phyloP scores from a whole-genome alignment of 53 echinoderm and acorn worm genomes.

The Luidia sarsii region DNA sequence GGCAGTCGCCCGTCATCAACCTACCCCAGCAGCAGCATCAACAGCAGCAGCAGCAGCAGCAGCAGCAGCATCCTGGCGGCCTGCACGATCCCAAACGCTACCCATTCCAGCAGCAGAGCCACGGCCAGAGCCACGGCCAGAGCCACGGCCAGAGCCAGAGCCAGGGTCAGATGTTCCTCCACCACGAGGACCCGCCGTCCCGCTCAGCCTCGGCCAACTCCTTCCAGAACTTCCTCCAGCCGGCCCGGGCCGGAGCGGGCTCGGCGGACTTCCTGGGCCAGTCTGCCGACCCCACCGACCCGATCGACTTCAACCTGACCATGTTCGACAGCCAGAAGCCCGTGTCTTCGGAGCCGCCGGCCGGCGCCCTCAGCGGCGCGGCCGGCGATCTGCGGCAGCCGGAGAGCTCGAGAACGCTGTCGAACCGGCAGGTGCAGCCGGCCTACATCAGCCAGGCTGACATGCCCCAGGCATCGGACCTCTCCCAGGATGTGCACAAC shows the following conservation, averaged over 20 bases:
- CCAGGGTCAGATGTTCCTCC: conserved; percentile 37
- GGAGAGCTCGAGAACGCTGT: conserved; percentile 14
- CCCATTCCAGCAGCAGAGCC: conserved; percentile 34
- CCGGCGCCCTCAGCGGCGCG: background rate
- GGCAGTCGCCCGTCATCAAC: conserved; percentile 36
- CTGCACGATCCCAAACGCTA: conserved; percentile 41
- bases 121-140: conserved; percentile 16
- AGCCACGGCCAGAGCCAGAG: conserved; percentile 12
- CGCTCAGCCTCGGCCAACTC: conserved; percentile 23
- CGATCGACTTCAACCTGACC: conserved; percentile 43
- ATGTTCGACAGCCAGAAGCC: conserved; percentile 50
- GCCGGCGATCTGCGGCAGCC: conserved; percentile 12
- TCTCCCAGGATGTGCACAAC: conserved; percentile 31
- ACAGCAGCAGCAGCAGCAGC: conserved; percentile 33
- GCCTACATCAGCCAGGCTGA: conserved; percentile 40
- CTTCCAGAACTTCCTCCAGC: conserved; percentile 44
- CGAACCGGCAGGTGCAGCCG: conserved; percentile 32
- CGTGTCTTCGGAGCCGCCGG: background rate
- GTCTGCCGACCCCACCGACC: conserved; percentile 25
- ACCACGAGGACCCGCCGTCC: conserved; percentile 23
- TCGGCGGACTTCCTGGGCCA: conserved; percentile 35
- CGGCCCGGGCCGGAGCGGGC: conserved; percentile 8
- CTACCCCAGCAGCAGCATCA: conserved; percentile 21
- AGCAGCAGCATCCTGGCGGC: conserved; percentile 12
- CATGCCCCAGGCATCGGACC: conserved; percentile 36